Evolutionary conservation across 2,888 invertebrate species (phyloP), one percentile per base, ranked within the genome.

Genomic region (Colletes collaris): DNA sequence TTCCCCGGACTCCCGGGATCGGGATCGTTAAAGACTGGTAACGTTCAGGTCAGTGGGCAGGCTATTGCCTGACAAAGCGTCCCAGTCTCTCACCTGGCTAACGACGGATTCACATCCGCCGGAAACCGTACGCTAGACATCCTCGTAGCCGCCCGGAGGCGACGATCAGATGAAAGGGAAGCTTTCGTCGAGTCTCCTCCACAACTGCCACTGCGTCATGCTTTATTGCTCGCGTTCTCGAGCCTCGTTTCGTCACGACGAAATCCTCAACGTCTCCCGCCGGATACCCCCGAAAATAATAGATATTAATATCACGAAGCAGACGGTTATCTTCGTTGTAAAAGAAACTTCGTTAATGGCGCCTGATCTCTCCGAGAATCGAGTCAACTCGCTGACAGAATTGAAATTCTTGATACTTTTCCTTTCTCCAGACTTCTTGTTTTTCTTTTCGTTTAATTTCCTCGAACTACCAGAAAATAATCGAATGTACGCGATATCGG

Each of bases 111-210:
- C 76, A 55, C 64, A 84, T 84, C 76, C 70, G 76, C 55, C 74
- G 80, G 79, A 86, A 86, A 84, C 80, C 82, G 71, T 81, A 81
- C 53, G 52, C 68, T 75, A 86, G 78, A 19, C 53, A 27, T 37
- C 65, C 44, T 16, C 19, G 53, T 35, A 16, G 44, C 16, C 40
- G 59, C n/a, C 59, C 10, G 44, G n/a, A 69, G 64, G 52, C 65
- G 27, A 35, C 55, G 55, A 62, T 4, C 11, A 71, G 76, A 46
- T 37, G 66, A 69, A 74, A 74, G 67, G n/a, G 63, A 46, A 53
- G 59, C 44, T 50, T 62, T 65, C 62, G 49, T 49, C 27, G 65
- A 52, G 46, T 53, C 58, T 67, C 58, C 52, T 62, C 35, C 56
- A 27, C 72, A 73, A 56, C 73, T 77, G 72, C 55, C 62, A 35